Evolutionary conservation across 2,888 invertebrate species (phyloP).

Genomic region (Drosophila anomalipes): DNA sequence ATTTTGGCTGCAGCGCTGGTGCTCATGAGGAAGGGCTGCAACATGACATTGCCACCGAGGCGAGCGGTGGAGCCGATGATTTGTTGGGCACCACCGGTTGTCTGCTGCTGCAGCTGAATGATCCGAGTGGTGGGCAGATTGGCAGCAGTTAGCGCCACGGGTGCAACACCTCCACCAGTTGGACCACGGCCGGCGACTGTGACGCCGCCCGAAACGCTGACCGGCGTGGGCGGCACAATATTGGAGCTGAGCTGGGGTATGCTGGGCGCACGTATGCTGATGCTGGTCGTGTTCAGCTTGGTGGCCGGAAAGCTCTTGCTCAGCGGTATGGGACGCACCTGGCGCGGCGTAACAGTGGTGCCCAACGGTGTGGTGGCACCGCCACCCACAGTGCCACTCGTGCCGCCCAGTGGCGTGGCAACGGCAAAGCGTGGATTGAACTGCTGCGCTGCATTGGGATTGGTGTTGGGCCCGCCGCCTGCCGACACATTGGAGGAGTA

Average conservation of each 20-base stretch:
- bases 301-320: slow-evolving; percentile 83
- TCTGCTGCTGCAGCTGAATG: slow-evolving; percentile 84
- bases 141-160: slow-evolving; percentile 74
- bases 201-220: slow-evolving; percentile 68
- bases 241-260: slow-evolving; percentile 80
- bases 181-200: slow-evolving; percentile 71
- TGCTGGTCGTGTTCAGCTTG: slow-evolving; percentile 84
- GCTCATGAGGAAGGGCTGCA: slow-evolving; percentile 85
- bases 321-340: slow-evolving; percentile 84
- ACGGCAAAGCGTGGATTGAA: slow-evolving; percentile 85
- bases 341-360: slow-evolving; percentile 78
- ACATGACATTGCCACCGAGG: slow-evolving; percentile 84
- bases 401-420: slow-evolving; percentile 72
- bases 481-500: slow-evolving; percentile 83
- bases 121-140: slow-evolving; percentile 83
- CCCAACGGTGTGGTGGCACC: slow-evolving; percentile 68
- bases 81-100: slow-evolving; percentile 81
- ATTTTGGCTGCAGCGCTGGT: slow-evolving; percentile 80
- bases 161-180: slow-evolving; percentile 52
- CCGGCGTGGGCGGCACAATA: slow-evolving; percentile 64
- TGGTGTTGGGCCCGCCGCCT: slow-evolving; percentile 57
- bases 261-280: slow-evolving; percentile 84
- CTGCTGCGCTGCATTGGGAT: slow-evolving; percentile 78
- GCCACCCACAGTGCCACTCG: slow-evolving; percentile 28
- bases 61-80: slow-evolving; percentile 83